Evolutionary conservation across 2,888 invertebrate species (phyloP), one percentile per base, ranked within the genome.

Genomic region (Macrophya alboannulata): DNA sequence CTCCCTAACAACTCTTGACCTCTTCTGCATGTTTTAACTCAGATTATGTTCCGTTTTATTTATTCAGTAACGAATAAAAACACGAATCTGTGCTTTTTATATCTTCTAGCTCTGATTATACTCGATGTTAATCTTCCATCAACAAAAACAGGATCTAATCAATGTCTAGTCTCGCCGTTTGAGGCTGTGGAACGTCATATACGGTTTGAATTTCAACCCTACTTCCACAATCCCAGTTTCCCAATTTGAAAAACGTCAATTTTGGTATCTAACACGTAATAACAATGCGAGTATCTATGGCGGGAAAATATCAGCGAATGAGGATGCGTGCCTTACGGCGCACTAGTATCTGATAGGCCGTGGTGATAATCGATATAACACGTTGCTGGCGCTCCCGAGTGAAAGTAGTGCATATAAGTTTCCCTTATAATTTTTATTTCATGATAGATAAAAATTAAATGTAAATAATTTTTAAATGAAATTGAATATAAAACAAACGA

Each of bases 331-430:
- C 87, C 88, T 90, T 91, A 89, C 91, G 91, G 90, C 92, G 92
- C 92, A 92, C 88, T 91, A 91, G 85, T 87, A 21, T 65, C 62
- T 48, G 79, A 91, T 92, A 91, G 91, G 74, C 43, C 72, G 74
- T 15, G 2, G 17, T 25, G 85, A 87, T 89, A 92, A 92, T 92
- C 91, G 90, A 92, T 92, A 91, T 91, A 88, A 86, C 85, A 86
- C 85, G 84, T 89, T 87, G 85, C 85, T 87, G 86, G 81, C 62
- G 21, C 43, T 40, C 6, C 10, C 5, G 15, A 59, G 81, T 62
- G 37, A 62, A 81, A 37, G 45, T 74, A 62, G 62, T 40, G 43
- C 43, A 62, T 81, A 43, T n/a, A 62, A 59, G 2, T 12, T 62
- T 62, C 43, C 62, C 43, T 21, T 12, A 12, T 12, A 37, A 25